Conservation (phyloP, 2,113 vertebrate genomes). For the Microcebus tavaratra region DNA sequence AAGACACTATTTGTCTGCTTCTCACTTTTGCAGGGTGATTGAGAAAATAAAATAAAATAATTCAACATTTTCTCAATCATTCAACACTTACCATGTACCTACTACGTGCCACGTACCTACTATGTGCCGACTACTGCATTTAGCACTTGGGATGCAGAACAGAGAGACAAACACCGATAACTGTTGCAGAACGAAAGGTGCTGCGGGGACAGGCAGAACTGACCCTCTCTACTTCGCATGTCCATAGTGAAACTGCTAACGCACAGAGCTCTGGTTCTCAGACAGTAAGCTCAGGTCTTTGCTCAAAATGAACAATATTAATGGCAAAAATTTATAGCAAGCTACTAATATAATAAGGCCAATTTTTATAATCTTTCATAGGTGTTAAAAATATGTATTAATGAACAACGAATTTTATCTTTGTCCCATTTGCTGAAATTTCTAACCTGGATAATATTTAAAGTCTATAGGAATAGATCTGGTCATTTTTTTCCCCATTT, state of each 20-base stretch:
- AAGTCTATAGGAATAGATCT: background rate
- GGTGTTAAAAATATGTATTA: background rate
- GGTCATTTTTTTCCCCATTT: background rate
- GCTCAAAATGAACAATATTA: background rate
- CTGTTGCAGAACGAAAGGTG: fast-evolving
- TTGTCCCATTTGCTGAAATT: background rate
- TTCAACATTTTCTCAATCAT: background rate
- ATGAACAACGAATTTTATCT: background rate
- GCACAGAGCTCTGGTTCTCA: background rate
- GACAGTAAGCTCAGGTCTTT: background rate
- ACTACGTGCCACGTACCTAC: background rate
- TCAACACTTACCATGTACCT: background rate
- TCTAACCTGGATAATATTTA: background rate
- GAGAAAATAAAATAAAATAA: background rate
- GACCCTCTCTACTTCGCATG: fast-evolving
- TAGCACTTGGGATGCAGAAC: background rate
- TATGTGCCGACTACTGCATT: fast-evolving
- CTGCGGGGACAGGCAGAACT: background rate
- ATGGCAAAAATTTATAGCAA: background rate
- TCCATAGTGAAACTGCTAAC: fast-evolving
- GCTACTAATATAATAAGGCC: background rate
- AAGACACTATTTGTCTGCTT: background rate
- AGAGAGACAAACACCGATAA: background rate
- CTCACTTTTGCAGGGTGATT: background rate
- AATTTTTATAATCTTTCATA: background rate